Base-by-base conservation (phyloP, 2,797 vertebrate genomes). In the Decapterus maruadsi region DNA sequence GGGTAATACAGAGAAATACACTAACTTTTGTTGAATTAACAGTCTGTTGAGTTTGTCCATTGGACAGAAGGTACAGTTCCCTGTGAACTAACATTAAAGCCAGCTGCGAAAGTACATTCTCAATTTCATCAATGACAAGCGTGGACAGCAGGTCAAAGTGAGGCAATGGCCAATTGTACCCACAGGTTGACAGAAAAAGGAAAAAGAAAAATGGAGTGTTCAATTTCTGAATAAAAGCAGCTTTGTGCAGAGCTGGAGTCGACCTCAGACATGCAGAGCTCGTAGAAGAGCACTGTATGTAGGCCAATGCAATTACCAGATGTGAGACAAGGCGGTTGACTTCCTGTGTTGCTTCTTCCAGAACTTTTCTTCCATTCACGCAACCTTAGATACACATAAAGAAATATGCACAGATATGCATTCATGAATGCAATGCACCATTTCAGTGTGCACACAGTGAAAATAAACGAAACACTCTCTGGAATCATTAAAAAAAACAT, bases 291-390 rank as follows among this genome's bases (percentile, higher is more conserved):
- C 20, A 14, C 63, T 57, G 85, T 82, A 90, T 94, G 54, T 90
- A 89, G 90, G 88, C 68, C 84, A 93, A 95, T 92, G 86, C 26
- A 71, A 83, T 90, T 89, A 88, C 87, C 94, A 95, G 93, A 95
- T 94, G 94, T 92, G 79, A 84, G 63, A 84, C 61, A 80, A 76
- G 82, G 79, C 80, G 80, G 87, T 71, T 75, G 82, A 83, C 84
- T 93, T 94, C 86, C 93, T 93, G 79, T 72, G 48, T 71, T 68
- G 68, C 58, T 77, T 80, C 57, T 86, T 77, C 38, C 68, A 70
- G 58, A 75, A 43, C 43, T 65, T 40, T 55, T 72, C 58, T 59
- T 63, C 42, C 16, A 61, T 77, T 67, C 46, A 71, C 19, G 65
- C 59, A 74, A 68, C 57, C 20, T 62, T 38, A 36, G 31, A n/a